phyloP scores from a whole-genome alignment of 2,888 invertebrate genomes.

The Acleris literana region DNA sequence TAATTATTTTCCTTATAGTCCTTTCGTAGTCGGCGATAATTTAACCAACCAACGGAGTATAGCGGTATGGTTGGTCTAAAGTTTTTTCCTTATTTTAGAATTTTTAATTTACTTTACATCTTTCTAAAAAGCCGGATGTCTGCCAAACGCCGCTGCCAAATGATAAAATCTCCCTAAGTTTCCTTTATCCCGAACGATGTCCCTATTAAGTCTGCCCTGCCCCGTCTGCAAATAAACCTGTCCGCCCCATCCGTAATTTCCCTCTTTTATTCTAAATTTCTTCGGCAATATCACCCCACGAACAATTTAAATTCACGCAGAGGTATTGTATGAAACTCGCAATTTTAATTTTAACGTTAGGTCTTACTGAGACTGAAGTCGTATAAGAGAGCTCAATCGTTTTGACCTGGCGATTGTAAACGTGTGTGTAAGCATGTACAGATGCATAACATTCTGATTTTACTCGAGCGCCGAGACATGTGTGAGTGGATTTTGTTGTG shows the following conservation, averaged over 20 bases:
- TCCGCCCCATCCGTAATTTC: constrained; percentile 26
- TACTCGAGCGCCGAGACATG: too few relatives aligned
- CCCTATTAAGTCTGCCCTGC: constrained; percentile 14
- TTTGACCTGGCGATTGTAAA: not conserved
- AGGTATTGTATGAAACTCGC: not conserved
- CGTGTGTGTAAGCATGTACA: too few relatives aligned
- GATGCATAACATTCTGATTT: too few relatives aligned
- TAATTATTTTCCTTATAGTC: too few relatives aligned
- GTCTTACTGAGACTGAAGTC: constrained; percentile 19
- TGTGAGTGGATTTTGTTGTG: too few relatives aligned
- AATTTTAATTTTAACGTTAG: not conserved
- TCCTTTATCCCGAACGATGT: constrained; percentile 6
- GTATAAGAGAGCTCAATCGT: constrained; percentile 16
- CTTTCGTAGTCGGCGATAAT: too few relatives aligned
- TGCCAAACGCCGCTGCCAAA: too few relatives aligned
- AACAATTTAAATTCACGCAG: constrained; percentile 18
- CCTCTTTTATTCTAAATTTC: constrained; percentile 10
- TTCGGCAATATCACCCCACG: constrained; percentile 2
- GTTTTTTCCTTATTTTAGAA: not conserved
- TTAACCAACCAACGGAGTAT: too few relatives aligned
- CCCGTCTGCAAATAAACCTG: constrained; percentile 21
- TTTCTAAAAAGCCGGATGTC: not conserved
- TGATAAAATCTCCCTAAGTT: constrained; percentile 2
- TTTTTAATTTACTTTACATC: not conserved
- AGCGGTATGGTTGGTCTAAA: too few relatives aligned